Percentiles rank a stretch among this genome's conserved stretches.
These are phyloP conservation scores for Synaphobranchus kaupii DNA, from an alignment of 2,797 vertebrate species.

Conservation along the genomic window DNA sequence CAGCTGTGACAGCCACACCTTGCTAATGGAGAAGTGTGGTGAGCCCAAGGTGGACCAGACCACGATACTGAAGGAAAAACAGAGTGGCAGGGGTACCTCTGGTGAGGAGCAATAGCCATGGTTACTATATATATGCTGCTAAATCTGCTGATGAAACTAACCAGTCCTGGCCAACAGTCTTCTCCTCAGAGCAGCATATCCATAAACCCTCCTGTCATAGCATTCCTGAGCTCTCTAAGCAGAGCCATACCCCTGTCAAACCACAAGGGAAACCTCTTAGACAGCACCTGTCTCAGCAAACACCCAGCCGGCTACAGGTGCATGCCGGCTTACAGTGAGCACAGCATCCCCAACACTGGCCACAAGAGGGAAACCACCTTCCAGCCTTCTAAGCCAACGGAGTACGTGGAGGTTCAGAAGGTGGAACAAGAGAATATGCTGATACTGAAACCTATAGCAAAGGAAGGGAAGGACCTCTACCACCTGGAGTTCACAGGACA, in stretches of 20 bases:
- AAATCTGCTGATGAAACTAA: slow-evolving; percentile 59
- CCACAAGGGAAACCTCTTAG: slow-evolving; percentile 40
- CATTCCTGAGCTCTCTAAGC: slow-evolving; percentile 59
- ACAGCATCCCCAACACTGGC: slow-evolving; percentile 35
- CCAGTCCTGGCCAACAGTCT: slow-evolving; percentile 76
- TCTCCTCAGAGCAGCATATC: slow-evolving; percentile 58
- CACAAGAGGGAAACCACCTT: slow-evolving; percentile 48
- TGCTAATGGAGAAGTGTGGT: slow-evolving; percentile 79
- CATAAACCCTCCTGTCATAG: slow-evolving; percentile 70
- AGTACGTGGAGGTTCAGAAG: slow-evolving; percentile 88
- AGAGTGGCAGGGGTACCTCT: slow-evolving; percentile 34
- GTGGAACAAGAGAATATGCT: slow-evolving; percentile 74
- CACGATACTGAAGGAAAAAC: slow-evolving; percentile 19
- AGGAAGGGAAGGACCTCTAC: slow-evolving; percentile 37
- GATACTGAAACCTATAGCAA: slow-evolving; percentile 75
- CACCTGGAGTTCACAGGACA: slow-evolving; percentile 40
- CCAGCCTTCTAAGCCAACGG: slow-evolving; percentile 58
- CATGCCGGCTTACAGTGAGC: slow-evolving; percentile 40
- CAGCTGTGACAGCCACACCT: slow-evolving; percentile 88
- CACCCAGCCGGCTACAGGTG: slow-evolving; percentile 36
- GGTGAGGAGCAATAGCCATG: slow-evolving; percentile 21
- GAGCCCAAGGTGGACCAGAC: slow-evolving; percentile 49
- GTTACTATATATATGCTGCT: slow-evolving; percentile 43
- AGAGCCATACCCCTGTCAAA: background rate
- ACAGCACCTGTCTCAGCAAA: slow-evolving; percentile 41